Conservation (phyloP, 1,140 invertebrate species). For the Sesamia nonagrioides region DNA sequence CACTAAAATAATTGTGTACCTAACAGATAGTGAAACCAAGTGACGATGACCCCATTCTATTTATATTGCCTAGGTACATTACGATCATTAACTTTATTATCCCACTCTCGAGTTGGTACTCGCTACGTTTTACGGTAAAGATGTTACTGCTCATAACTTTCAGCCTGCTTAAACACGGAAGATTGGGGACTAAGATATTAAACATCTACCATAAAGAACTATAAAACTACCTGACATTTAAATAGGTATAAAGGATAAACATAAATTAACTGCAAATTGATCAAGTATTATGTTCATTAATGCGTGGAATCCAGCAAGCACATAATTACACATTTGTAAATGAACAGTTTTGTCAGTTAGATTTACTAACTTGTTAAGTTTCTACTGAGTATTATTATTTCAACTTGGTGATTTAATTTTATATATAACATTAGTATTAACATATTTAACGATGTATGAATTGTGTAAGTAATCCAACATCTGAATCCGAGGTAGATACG, state of each 20-base stretch:
- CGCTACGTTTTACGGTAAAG: constrained; percentile 54
- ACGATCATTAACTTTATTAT: constrained; percentile 60
- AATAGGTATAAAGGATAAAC: constrained; percentile 36
- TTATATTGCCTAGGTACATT: constrained; percentile 45
- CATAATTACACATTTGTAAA: constrained; percentile 42
- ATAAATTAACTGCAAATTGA: constrained; percentile 50
- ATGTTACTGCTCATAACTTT: constrained; percentile 52
- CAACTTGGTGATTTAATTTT: constrained; percentile 18
- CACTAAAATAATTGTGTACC: constrained; percentile 51
- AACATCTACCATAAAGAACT: constrained; percentile 24
- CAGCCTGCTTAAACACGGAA: constrained; percentile 42
- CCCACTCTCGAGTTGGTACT: constrained; percentile 52
- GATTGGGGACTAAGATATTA: constrained; percentile 23
- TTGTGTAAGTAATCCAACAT: constrained; percentile 34
- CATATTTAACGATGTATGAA: constrained; percentile 9
- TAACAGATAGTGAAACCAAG: constrained; percentile 28
- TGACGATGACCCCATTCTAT: constrained; percentile 50
- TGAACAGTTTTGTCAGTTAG: constrained; percentile 34
- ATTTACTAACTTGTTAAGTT: constrained; percentile 41
- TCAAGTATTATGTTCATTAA: constrained; percentile 47
- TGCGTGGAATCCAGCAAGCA: constrained; percentile 37
- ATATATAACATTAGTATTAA: constrained; percentile 19
- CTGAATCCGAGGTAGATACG: constrained; percentile 11
- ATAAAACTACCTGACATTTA: constrained; percentile 35
- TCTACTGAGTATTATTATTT: constrained; percentile 39